Conservation (phyloP, 2,888 invertebrate genomes). For the Euproctis similis region DNA sequence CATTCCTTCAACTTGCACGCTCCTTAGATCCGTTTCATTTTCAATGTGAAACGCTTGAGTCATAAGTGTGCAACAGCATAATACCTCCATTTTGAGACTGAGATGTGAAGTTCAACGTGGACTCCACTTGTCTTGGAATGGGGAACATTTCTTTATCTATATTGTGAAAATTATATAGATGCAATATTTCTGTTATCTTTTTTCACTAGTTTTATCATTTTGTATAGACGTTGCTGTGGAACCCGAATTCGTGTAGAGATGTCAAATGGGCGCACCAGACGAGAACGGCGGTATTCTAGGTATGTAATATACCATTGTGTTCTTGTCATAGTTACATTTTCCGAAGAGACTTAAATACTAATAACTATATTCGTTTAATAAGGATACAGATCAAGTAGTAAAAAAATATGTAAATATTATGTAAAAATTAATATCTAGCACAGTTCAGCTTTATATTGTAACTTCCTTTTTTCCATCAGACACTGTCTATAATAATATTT, state of each 20-base stretch:
- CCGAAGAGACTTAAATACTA: no score
- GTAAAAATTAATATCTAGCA: not conserved
- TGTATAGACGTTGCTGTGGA: slow-evolving; percentile 87
- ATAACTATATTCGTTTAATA: no score
- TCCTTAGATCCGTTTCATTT: slow-evolving; percentile 73
- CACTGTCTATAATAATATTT: slow-evolving; percentile 1
- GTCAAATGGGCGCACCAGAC: slow-evolving; percentile 90
- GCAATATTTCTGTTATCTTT: not conserved
- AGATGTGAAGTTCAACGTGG: slow-evolving; percentile 35
- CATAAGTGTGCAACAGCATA: slow-evolving; percentile 70
- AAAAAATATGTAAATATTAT: no score
- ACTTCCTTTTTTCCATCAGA: not conserved
- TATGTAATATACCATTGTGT: no score
- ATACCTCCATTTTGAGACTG: slow-evolving; percentile 64
- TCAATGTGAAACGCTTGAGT: slow-evolving; percentile 71
- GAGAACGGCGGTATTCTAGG: slow-evolving; percentile 76
- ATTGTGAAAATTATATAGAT: not conserved
- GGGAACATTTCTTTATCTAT: slow-evolving; percentile 46
- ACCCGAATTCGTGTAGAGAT: slow-evolving; percentile 93
- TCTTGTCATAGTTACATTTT: no score
- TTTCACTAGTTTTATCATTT: slow-evolving; percentile 1
- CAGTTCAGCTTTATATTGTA: not conserved
- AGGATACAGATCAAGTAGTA: no score
- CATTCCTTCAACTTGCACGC: slow-evolving; percentile 44
- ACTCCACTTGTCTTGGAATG: slow-evolving; percentile 52